A percentile compares a stretch with the other conserved stretches of the same genome.
These are phyloP conservation scores for Ectropis grisescens DNA, from an alignment of 1,140 invertebrate species.

Conservation along the genomic window DNA sequence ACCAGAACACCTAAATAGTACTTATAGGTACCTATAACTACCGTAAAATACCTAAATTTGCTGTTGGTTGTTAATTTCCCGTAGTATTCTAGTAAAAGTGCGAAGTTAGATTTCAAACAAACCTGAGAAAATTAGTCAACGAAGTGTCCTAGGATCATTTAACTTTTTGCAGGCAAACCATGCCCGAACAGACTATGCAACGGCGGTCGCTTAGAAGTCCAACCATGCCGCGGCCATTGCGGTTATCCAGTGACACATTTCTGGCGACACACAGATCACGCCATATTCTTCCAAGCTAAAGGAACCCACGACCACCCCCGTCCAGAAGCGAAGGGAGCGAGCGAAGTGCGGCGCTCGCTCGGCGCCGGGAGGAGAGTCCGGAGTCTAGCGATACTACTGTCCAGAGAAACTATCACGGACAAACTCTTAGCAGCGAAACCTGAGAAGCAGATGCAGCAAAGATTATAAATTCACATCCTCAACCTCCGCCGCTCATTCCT, in stretches of 20 bases:
- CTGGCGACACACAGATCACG: slow-evolving; percentile 95
- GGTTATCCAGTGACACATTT: slow-evolving; percentile 99
- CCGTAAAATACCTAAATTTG: no score
- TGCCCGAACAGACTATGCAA: slow-evolving; percentile 90
- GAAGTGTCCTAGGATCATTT: no score
- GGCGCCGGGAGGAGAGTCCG: slow-evolving; percentile 76
- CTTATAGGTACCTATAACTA: no score
- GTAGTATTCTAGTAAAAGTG: no score
- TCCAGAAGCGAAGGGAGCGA: slow-evolving; percentile 94
- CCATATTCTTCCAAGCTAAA: slow-evolving; percentile 98
- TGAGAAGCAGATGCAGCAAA: slow-evolving; percentile 45
- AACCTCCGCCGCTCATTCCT: slow-evolving; percentile 55
- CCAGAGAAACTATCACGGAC: slow-evolving; percentile 79
- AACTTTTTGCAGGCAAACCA: slow-evolving; percentile 82
- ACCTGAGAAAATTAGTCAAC: no score
- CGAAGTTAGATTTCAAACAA: no score
- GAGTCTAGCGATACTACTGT: slow-evolving; percentile 79
- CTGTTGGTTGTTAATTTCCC: no score
- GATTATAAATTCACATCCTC: slow-evolving; percentile 29
- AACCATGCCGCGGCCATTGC: slow-evolving; percentile 94
- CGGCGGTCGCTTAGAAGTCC: slow-evolving; percentile 89
- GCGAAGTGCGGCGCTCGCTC: slow-evolving; percentile 82
- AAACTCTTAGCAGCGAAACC: slow-evolving; percentile 67
- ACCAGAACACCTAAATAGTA: no score
- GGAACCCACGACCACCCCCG: slow-evolving; percentile 94